Conservation (phyloP, 1,140 invertebrate genomes). For the Orchestia grillus region DNA sequence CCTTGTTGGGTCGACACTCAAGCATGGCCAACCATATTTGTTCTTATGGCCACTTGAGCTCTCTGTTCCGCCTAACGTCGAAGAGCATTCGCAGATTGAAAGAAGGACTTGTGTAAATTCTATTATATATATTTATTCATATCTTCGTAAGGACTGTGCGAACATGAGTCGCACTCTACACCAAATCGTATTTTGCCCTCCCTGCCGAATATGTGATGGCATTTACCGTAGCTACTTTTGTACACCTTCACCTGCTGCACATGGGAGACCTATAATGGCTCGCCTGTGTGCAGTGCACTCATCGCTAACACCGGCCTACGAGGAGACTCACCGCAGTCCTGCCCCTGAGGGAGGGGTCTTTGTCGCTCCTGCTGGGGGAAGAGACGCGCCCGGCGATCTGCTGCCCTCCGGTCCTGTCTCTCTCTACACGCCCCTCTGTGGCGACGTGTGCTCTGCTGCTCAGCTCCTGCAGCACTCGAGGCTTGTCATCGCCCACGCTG, state of each 20-base stretch:
- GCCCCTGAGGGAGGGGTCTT: background rate
- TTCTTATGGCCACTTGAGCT: no score
- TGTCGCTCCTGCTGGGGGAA: background rate
- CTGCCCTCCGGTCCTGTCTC: background rate
- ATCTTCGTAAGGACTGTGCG: no score
- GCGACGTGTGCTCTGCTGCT: background rate
- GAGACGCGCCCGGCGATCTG: background rate
- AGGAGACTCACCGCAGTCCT: background rate
- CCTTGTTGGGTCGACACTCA: no score
- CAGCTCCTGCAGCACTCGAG: conserved; percentile 8
- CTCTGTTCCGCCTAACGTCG: no score
- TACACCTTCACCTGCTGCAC: background rate
- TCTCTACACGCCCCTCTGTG: background rate
- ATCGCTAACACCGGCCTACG: background rate
- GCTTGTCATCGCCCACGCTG: background rate
- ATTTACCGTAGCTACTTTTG: no score
- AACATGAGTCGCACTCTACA: no score
- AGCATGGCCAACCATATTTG: no score
- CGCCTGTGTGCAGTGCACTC: background rate
- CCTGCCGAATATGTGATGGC: no score
- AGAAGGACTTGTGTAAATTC: no score
- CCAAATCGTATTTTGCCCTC: no score
- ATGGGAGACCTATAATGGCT: background rate
- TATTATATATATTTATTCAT: no score
- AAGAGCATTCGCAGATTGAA: no score